Base-by-base conservation (phyloP, 1,140 invertebrate species). In the Caenorhabditis briggsae region DNA sequence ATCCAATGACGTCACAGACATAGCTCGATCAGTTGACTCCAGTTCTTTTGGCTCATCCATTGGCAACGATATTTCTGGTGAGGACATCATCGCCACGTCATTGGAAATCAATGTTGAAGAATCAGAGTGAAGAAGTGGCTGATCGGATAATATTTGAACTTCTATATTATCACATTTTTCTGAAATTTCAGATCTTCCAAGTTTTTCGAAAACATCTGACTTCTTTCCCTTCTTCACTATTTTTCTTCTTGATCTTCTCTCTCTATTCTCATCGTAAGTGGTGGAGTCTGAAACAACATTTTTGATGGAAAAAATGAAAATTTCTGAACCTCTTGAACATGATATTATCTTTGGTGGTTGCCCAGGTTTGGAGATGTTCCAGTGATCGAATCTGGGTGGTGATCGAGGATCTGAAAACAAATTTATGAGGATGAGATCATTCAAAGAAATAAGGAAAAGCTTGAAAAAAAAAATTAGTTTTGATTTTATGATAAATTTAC, bases 111-210 rank as follows among this genome's bases (percentile, higher is more conserved):
- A 50, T 12, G 70, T 50, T 2, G 70, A 46, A 14, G 70, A 78
- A 50, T 50, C 46, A 50, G 70, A 78, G 23, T 78, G 70, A 6
- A 78, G 20, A 23, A 78, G 70, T 78, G 70, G 70, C 23, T 78
- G 43, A 23, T 78, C 70, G 5, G 46, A 78, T 43, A 23, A 12
- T 18, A 43, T n/a, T 46, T 70, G 14, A 50, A 50, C 16, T 12
- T 78, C n/a, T 5, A 12, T n/a, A 50, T 50, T 78, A 46, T 50
- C 46, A 48, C 16, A 46, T 43, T 46, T 43, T 23, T 61, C 33
- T 33, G 33, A 33, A 33, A 33, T 33, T 50, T 78, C 46, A 9
- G 20, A 48, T 58, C 48, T 46, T 58, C 12, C 82, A 58, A 16
- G 20, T 58, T 48, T 46, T 25, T 82, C 41, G 23, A 5, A 9